A percentile compares a stretch with the other conserved stretches of the same genome.
phyloP scores from a whole-genome alignment of 1,140 invertebrate species.

The Habropoda laboriosa region DNA sequence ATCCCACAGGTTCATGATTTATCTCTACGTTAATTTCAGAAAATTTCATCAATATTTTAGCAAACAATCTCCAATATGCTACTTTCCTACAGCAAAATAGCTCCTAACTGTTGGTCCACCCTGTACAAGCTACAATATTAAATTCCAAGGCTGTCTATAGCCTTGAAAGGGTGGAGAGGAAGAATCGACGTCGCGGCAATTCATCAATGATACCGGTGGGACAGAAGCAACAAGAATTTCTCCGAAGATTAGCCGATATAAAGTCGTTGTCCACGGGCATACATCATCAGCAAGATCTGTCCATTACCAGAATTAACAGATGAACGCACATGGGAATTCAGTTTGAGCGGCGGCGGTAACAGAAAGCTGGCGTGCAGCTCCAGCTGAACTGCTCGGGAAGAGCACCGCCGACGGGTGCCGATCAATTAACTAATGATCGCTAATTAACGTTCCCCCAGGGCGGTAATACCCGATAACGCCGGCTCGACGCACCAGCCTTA shows the following conservation, averaged over 20 bases:
- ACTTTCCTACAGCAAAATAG: too few species aligned
- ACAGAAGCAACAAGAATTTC: neutral
- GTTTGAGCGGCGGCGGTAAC: slow-evolving; percentile 35
- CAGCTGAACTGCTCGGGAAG: slow-evolving; percentile 42
- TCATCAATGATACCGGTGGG: neutral
- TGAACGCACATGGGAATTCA: slow-evolving; percentile 64
- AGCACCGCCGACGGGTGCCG: slow-evolving; percentile 69
- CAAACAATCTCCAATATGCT: too few species aligned
- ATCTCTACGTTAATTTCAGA: too few species aligned
- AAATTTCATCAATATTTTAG: too few species aligned
- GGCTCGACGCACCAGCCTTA: slow-evolving; percentile 64
- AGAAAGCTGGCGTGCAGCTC: slow-evolving; percentile 8
- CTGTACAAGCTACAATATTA: too few species aligned
- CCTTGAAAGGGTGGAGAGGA: too few species aligned
- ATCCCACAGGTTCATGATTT: too few species aligned
- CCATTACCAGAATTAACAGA: slow-evolving; percentile 69
- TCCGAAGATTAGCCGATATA: neutral
- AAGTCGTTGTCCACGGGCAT: neutral
- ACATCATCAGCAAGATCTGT: slow-evolving; percentile 38
- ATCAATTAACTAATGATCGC: slow-evolving; percentile 77
- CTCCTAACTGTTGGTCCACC: too few species aligned
- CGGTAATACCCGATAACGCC: slow-evolving; percentile 70
- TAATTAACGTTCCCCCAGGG: slow-evolving; percentile 75
- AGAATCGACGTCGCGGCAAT: neutral
- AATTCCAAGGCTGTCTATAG: too few species aligned